Percentiles rank a stretch among this genome's conserved stretches.
These are phyloP conservation scores for Eupeodes latifasciatus DNA, from an alignment of 2,888 invertebrate species.

Conservation along the genomic window DNA sequence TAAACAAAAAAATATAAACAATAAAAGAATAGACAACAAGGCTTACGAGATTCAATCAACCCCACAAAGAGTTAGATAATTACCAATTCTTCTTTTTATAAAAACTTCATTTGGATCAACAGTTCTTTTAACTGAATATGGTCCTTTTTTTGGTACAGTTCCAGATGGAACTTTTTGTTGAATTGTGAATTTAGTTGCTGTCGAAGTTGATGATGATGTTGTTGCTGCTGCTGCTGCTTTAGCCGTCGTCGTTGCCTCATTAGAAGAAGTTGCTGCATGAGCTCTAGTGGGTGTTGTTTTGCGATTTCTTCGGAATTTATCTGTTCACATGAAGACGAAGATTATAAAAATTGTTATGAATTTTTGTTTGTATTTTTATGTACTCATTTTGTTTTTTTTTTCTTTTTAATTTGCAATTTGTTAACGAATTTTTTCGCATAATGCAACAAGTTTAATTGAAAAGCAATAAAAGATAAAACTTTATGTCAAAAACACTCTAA, in stretches of 20 bases:
- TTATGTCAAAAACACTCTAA: too few relatives aligned
- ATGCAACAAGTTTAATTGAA: too few relatives aligned
- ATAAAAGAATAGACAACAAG: not conserved
- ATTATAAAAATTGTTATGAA: too few relatives aligned
- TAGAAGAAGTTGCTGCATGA: conserved; percentile 51
- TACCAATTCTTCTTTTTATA: conserved; percentile 79
- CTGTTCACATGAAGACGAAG: not conserved
- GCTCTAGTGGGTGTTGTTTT: conserved; percentile 49
- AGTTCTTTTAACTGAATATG: conserved; percentile 77
- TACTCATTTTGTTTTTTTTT: not conserved
- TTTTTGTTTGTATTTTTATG: not conserved
- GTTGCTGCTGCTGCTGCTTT: conserved; percentile 1
- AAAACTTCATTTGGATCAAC: conserved; percentile 78
- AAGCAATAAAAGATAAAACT: too few relatives aligned
- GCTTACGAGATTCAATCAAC: conserved; percentile 16
- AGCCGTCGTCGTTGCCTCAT: not conserved
- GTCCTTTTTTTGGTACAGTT: conserved; percentile 74
- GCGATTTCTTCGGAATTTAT: conserved; percentile 47
- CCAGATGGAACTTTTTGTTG: conserved; percentile 76
- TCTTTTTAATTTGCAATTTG: too few relatives aligned
- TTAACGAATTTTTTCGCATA: too few relatives aligned
- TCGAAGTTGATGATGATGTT: conserved; percentile 37
- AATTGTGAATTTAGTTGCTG: conserved; percentile 77
- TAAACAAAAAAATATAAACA: not conserved
- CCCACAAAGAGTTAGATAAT: conserved; percentile 63